These are phyloP conservation scores for Eurystomus glaucurus DNA, from an alignment of 2,797 vertebrate genomes.

Conservation along the genomic window DNA sequence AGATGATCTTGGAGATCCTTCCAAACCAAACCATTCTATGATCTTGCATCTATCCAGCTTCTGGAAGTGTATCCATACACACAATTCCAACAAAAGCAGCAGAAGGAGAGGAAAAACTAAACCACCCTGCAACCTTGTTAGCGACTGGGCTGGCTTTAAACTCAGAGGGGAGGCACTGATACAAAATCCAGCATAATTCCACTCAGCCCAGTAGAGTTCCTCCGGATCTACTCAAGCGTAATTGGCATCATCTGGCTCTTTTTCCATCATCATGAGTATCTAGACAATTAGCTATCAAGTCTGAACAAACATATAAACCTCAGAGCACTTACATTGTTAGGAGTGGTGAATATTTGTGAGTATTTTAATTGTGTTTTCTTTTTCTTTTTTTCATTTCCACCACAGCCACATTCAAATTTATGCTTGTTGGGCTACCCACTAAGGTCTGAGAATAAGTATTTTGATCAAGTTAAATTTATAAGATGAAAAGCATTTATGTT, in stretches of 20 bases:
- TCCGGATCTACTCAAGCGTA: not conserved
- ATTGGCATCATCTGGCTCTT: not conserved
- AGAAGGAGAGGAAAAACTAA: not conserved
- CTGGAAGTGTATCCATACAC: fast-evolving
- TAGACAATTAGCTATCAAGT: not conserved
- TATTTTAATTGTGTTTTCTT: not conserved
- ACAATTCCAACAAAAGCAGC: not conserved
- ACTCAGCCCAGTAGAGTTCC: not conserved
- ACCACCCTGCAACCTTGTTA: not conserved
- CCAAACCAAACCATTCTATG: no score
- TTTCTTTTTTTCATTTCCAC: not conserved
- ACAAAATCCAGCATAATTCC: not conserved
- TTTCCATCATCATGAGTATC: not conserved
- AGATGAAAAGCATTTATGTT: not conserved
- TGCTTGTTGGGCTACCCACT: not conserved
- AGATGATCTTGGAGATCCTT: no score
- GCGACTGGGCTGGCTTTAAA: not conserved
- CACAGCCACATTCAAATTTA: not conserved
- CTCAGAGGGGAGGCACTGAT: not conserved
- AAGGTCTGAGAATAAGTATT: not conserved
- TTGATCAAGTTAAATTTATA: not conserved
- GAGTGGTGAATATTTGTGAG: not conserved
- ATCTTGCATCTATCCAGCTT: not conserved
- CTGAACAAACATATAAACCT: not conserved
- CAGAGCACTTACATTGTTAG: not conserved